Conservation (phyloP, 2,113 vertebrate genomes). For the Craseonycteris thonglongyai region DNA sequence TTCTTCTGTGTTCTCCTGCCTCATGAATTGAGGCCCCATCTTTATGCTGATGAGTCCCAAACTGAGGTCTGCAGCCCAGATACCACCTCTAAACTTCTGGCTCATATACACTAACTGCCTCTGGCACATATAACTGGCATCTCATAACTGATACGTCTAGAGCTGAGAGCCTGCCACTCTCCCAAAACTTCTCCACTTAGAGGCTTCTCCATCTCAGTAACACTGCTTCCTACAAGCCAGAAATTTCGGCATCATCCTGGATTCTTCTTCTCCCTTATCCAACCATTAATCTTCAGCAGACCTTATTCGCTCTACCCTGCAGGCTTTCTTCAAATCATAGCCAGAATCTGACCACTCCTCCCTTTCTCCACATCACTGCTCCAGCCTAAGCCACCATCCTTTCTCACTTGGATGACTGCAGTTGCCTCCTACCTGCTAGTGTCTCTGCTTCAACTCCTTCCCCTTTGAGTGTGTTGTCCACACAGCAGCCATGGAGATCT, state of each 20-base stretch:
- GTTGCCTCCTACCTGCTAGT: not conserved
- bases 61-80: not conserved
- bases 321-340: not conserved
- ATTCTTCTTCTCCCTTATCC: not conserved
- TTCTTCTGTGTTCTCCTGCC: not conserved
- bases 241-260: too few relatives aligned
- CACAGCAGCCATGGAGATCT: not conserved
- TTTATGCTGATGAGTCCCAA: not conserved
- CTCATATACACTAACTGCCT: not conserved
- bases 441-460: not conserved
- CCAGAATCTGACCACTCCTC: not conserved
- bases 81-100: not conserved
- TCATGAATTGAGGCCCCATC: not conserved
- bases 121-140: not conserved
- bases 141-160: not conserved
- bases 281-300: not conserved
- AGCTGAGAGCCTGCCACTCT: not conserved
- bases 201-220: not conserved
- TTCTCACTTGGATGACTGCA: not conserved
- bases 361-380: not conserved
- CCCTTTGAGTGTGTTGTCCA: not conserved
- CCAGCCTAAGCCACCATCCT: not conserved
- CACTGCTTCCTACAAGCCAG: not conserved
- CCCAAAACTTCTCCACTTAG: not conserved
- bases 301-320: not conserved